Evolutionary conservation across 2,797 vertebrate genomes (phyloP), one percentile per base, ranked within the genome.

Genomic region (Cyprinella venusta): DNA sequence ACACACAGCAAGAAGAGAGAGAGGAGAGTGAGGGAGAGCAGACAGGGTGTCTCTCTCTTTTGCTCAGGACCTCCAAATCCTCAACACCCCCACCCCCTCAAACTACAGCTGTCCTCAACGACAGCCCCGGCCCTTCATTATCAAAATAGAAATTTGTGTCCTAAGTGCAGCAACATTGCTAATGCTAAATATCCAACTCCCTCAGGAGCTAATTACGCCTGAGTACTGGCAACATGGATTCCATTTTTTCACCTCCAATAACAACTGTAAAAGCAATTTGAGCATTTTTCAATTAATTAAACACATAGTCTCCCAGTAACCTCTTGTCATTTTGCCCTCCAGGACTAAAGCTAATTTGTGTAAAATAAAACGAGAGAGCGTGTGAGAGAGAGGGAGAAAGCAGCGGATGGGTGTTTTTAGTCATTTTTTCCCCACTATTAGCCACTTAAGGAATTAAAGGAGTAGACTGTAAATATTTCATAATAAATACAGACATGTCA

Each of bases 251-350:
- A 93, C 92, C 92, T 91, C 90, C 84, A 93, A 98, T 98, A 99
- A 99, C 97, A 99, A 99, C 96, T 98, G 97, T 98, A 97, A 98
- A 98, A 98, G 97, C 97, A 97, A 98, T 98, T 96, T 97, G 96
- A 99, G 97, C 97, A 97, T 97, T 97, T 98, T 98, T 97, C 97
- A 98, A 99, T 99, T 99, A 99, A 99, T 99, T 99, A 98, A 99
- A 99, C 96, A 99, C 97, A 99, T 94, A 97, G 95, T 94, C 93
- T 97, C 96, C 93, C 94, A 96, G 96, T 98, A 98, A 98, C 98
- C 97, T 98, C 97, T 97, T 98, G 97, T 98, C 97, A 97, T 96
- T 96, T 96, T 98, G 97, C 97, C 97, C 97, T 99, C 95, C 95
- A 99, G 97, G 97, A 99, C 96, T 96, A 92, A 90, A 93, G 95